Evolutionary conservation across 2,797 vertebrate species (phyloP).

Genomic region (Squalus acanthias): DNA sequence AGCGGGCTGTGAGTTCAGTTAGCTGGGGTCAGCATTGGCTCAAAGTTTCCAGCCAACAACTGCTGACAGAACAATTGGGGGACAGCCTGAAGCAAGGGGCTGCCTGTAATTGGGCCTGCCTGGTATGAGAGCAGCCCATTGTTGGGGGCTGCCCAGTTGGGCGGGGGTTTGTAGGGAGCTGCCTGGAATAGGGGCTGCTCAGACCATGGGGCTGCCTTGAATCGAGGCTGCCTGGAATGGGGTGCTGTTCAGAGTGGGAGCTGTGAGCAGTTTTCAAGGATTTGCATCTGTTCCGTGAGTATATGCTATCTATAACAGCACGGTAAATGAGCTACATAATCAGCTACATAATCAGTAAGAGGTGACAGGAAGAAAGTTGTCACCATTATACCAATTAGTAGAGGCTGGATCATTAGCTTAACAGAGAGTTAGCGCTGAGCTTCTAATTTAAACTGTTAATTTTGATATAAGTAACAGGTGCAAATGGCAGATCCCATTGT

Average conservation of each 20-base stretch:
- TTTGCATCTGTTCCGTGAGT: not conserved
- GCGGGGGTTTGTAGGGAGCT: too few relatives aligned
- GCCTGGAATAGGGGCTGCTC: not conserved
- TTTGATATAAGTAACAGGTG: not conserved
- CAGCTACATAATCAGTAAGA: too few relatives aligned
- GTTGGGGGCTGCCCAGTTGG: too few relatives aligned
- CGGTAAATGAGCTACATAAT: not conserved
- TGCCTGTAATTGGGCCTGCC: not conserved
- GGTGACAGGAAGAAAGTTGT: not conserved
- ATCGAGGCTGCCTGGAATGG: too few relatives aligned
- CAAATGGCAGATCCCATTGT: not conserved
- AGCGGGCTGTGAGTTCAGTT: not conserved
- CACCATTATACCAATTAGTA: not conserved
- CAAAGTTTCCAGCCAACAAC: not conserved
- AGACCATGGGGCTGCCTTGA: not conserved
- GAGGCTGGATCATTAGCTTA: not conserved
- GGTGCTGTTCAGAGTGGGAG: too few relatives aligned
- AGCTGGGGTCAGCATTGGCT: not conserved
- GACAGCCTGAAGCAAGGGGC: not conserved
- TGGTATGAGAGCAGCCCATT: not conserved
- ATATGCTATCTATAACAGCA: not conserved
- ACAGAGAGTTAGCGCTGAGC: not conserved
- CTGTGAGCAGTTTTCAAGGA: not conserved
- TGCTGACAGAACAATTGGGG: not conserved
- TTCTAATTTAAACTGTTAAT: not conserved